phyloP scores from a whole-genome alignment of 92 coral and sea anemone species.

The Siderastrea radians region DNA sequence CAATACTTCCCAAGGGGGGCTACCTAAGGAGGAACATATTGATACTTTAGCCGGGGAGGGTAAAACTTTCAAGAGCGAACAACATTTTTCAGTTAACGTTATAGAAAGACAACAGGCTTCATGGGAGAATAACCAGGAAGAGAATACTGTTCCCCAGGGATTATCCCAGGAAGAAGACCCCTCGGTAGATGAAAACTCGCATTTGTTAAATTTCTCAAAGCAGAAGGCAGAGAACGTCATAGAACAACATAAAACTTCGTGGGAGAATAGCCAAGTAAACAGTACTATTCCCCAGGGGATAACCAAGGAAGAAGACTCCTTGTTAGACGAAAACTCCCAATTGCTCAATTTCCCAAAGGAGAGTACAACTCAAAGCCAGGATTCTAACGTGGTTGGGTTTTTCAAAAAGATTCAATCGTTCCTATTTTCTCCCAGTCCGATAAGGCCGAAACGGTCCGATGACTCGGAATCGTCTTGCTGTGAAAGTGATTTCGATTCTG shows the following conservation, averaged over 20 bases:
- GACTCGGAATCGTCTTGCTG: slow-evolving; percentile 48
- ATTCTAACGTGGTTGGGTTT: slow-evolving; percentile 31
- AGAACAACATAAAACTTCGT: not conserved
- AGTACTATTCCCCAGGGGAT: not conserved
- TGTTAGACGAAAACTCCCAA: slow-evolving; percentile 7
- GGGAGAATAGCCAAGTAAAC: not conserved
- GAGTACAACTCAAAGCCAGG: slow-evolving; percentile 6
- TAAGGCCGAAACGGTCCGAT: slow-evolving; percentile 11
- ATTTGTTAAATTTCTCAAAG: not conserved
- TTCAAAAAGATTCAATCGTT: slow-evolving; percentile 49
- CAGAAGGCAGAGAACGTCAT: not conserved
- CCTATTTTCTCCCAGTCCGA: slow-evolving; percentile 37
- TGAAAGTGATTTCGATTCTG: slow-evolving; percentile 58
- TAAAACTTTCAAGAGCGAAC: not conserved
- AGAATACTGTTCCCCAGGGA: not conserved
- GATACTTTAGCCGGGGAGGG: not conserved
- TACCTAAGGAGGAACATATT: not conserved
- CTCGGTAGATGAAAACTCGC: slow-evolving; percentile 9
- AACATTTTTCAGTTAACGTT: not conserved
- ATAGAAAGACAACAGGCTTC: not conserved
- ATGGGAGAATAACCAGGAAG: not conserved
- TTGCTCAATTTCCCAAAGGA: not conserved
- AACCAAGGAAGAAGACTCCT: not conserved
- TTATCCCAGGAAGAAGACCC: not conserved
- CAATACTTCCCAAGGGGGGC: not conserved